Conservation (phyloP, 2,113 vertebrate genomes). For the Cromileptes altivelis region DNA sequence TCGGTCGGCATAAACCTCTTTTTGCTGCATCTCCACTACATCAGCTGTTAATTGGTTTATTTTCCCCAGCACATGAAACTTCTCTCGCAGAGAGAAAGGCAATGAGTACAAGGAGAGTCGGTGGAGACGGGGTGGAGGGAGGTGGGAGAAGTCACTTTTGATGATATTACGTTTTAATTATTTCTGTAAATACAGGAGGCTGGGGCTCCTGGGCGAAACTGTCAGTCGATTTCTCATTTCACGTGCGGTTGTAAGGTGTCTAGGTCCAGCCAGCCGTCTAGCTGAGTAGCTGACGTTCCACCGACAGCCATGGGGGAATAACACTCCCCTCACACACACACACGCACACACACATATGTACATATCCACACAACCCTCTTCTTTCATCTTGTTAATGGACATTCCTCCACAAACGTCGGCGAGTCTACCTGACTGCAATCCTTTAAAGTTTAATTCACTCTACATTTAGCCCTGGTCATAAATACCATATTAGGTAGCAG, state of each 20-base stretch:
- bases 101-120: neutral
- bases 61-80: conserved; percentile 64
- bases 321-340: conserved; percentile 17
- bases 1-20: conserved; percentile 35
- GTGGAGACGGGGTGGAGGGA: neutral
- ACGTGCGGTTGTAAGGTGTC: conserved; percentile 78
- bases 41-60: conserved; percentile 73
- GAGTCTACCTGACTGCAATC: conserved; percentile 97
- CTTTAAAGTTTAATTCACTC: conserved; percentile 99
- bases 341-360: conserved; percentile 11
- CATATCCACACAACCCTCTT: conserved; percentile 68
- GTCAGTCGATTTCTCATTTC: conserved; percentile 81
- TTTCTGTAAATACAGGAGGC: conserved; percentile 78
- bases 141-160: conserved; percentile 59
- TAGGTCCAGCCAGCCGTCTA: conserved; percentile 76
- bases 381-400: conserved; percentile 98
- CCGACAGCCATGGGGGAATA: conserved; percentile 84
- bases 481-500: conserved; percentile 98
- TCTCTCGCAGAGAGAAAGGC: conserved; percentile 11
- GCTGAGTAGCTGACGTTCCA: conserved; percentile 81
- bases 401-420: conserved; percentile 89
- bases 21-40: conserved; percentile 26
- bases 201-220: conserved; percentile 54
- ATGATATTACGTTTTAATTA: conserved; percentile 70
- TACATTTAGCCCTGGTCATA: conserved; percentile 98